Conservation (phyloP, 2,113 vertebrate genomes). For the Holacanthus passer region DNA sequence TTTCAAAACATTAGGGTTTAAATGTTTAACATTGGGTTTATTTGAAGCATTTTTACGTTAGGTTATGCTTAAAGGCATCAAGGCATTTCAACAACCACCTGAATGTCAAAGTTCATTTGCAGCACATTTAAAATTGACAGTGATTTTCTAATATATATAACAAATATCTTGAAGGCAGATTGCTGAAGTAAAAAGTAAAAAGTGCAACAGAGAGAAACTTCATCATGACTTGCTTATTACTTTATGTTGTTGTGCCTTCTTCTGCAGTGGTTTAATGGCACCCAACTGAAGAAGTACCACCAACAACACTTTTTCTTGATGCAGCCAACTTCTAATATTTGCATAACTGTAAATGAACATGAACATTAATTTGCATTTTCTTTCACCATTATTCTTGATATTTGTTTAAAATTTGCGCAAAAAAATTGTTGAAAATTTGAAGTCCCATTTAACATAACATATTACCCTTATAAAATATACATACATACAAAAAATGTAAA, state of each 20-base stretch:
- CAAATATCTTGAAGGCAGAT: not conserved
- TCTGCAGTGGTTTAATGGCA: not conserved
- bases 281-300: not conserved
- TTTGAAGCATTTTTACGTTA: too few species aligned
- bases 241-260: not conserved
- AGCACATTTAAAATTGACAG: not conserved
- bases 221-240: not conserved
- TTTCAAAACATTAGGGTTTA: too few species aligned
- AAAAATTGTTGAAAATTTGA: not conserved
- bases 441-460: not conserved
- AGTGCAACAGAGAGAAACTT: not conserved
- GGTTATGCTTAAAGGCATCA: not conserved
- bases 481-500: not conserved
- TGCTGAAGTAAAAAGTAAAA: not conserved
- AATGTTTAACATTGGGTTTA: too few species aligned
- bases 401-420: not conserved
- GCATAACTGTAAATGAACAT: not conserved
- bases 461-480: too few species aligned
- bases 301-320: not conserved
- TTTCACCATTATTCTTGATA: not conserved
- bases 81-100: not conserved
- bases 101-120: not conserved
- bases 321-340: not conserved
- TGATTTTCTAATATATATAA: not conserved
- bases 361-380: not conserved